Conservation (phyloP, 2,113 vertebrate genomes). For the Smithornis capensis region DNA sequence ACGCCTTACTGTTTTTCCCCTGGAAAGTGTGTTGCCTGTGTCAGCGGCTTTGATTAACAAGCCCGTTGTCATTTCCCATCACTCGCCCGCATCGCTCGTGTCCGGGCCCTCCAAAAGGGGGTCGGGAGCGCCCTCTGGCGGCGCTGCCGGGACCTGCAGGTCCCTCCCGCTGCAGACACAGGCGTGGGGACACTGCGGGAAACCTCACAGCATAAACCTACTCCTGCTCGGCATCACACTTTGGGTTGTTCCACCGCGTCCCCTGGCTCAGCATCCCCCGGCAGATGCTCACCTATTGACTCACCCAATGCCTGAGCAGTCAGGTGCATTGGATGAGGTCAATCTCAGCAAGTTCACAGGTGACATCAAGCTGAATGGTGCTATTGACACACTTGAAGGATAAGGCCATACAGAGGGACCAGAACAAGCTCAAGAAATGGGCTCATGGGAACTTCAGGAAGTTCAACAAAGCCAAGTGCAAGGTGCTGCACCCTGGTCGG, state of each 20-base stretch:
- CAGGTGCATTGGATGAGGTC: neutral
- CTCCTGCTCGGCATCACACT: fast-evolving
- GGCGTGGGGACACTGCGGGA: fast-evolving
- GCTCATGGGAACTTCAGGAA: neutral
- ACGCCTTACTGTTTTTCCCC: neutral
- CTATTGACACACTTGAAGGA: fast-evolving
- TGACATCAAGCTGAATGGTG: neutral
- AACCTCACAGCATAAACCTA: fast-evolving
- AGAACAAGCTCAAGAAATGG: neutral
- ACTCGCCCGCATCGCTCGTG: fast-evolving
- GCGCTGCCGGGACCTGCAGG: neutral
- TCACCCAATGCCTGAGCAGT: fast-evolving
- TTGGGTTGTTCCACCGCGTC: fast-evolving
- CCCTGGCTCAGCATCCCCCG: neutral
- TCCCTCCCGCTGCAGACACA: fast-evolving
- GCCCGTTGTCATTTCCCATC: fast-evolving
- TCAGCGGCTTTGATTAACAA: fast-evolving
- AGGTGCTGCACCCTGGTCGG: neutral
- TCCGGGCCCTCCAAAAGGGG: neutral
- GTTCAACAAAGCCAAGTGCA: neutral
- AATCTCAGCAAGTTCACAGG: neutral
- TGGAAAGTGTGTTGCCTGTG: fast-evolving
- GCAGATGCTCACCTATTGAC: fast-evolving
- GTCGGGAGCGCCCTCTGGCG: constrained; percentile 67
- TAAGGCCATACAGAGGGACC: neutral